Conservation (phyloP, 2,797 vertebrate genomes). For the Salmo trutta region DNA sequence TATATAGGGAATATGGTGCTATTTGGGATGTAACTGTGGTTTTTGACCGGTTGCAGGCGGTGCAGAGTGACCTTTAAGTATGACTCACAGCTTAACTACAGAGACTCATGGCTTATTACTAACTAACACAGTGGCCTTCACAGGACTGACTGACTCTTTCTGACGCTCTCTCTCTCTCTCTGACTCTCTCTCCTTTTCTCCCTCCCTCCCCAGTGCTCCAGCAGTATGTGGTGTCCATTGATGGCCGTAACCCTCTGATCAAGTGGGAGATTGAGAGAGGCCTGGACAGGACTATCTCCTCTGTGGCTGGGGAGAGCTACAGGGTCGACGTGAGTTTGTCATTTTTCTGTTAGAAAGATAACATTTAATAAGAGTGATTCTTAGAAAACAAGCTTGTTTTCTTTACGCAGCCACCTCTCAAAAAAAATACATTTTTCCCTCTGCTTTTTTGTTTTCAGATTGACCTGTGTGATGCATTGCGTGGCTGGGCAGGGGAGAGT, state of each 20-base stretch:
- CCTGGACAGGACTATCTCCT: constrained; percentile 70
- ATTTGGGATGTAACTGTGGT: neutral
- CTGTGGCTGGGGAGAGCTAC: constrained; percentile 75
- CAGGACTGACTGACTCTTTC: neutral
- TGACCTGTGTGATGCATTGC: constrained; percentile 57
- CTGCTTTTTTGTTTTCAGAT: constrained; percentile 46
- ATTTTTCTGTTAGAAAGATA: neutral
- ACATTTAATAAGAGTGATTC: neutral
- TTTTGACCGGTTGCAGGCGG: neutral
- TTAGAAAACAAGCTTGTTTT: neutral
- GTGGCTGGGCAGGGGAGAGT: constrained; percentile 46
- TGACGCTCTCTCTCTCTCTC: neutral
- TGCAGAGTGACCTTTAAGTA: neutral
- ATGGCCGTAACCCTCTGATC: constrained; percentile 62
- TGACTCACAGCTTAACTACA: constrained; percentile 35
- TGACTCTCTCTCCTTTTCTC: neutral
- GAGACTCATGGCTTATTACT: neutral
- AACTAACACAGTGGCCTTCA: neutral
- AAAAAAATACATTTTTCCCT: neutral
- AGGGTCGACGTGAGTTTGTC: constrained; percentile 61
- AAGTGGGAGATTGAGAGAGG: constrained; percentile 70
- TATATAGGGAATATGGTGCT: neutral
- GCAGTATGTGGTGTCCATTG: constrained; percentile 61
- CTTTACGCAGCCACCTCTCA: neutral
- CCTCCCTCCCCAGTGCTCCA: constrained; percentile 40